These are phyloP conservation scores for Syrmaticus mikado DNA, from an alignment of 2,113 vertebrate species.

Conservation along the genomic window DNA sequence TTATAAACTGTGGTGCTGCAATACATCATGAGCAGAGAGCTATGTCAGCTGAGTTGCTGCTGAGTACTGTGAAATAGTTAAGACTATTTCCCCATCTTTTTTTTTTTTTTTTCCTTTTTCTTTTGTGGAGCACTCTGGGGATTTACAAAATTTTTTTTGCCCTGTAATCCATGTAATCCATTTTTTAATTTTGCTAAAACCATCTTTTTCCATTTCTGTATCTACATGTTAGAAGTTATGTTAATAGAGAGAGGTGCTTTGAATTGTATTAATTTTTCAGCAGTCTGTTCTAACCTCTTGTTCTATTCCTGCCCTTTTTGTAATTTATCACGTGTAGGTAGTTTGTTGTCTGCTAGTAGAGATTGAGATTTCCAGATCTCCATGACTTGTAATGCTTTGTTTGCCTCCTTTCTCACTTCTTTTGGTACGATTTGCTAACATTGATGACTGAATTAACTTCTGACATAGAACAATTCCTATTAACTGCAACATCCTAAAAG, in stretches of 20 bases:
- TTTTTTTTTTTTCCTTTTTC: not conserved
- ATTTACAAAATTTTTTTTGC: not conserved
- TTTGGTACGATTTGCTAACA: not conserved
- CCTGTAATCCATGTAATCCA: not conserved
- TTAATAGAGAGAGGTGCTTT: constrained; percentile 4
- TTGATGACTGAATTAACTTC: not conserved
- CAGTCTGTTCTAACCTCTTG: not conserved
- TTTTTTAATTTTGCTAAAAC: not conserved
- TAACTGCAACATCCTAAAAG: not conserved
- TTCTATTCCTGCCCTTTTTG: not conserved
- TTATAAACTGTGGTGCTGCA: not conserved
- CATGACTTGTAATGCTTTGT: not conserved
- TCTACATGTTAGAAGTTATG: not conserved
- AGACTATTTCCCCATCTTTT: not conserved
- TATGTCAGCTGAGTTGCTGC: not conserved
- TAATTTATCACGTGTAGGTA: not conserved
- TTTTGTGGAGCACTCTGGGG: not conserved
- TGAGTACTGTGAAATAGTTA: not conserved
- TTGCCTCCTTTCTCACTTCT: not conserved
- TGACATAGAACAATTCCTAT: not conserved
- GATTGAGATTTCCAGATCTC: not conserved
- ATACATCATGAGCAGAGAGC: not conserved
- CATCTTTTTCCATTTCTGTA: not conserved
- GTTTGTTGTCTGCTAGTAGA: not conserved
- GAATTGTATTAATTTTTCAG: constrained; percentile 11